A percentile compares a stretch with the other conserved stretches of the same genome.
phyloP scores from a whole-genome alignment of 2,888 invertebrate species.

The Chaetoderma sp. region DNA sequence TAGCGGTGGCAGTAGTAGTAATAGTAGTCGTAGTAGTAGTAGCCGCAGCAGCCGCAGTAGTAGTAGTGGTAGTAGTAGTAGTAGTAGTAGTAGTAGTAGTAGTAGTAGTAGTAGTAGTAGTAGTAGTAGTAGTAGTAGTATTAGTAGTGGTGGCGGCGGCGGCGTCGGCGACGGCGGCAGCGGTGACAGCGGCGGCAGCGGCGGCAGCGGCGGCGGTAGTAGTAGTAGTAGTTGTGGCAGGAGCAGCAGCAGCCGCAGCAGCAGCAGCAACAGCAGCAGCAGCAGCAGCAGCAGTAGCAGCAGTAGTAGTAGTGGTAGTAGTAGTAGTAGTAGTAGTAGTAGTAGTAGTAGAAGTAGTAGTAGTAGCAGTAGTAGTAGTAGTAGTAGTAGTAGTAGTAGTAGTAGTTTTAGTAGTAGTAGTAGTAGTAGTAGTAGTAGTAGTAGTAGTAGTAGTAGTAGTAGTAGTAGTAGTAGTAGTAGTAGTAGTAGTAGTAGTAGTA shows the following conservation, averaged over 20 bases:
- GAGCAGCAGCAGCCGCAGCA: too few relatives aligned
- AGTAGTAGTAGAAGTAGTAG: slow-evolving; percentile 23
- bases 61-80: slow-evolving; percentile 18
- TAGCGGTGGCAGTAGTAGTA: background rate
- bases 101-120: slow-evolving; percentile 30
- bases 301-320: slow-evolving; percentile 23
- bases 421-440: slow-evolving; percentile 11
- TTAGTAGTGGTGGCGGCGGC: too few relatives aligned
- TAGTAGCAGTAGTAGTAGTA: slow-evolving; percentile 28
- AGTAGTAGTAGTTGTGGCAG: too few relatives aligned
- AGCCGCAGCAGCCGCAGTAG: too few relatives aligned
- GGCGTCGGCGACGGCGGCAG: too few relatives aligned
- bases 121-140: too few relatives aligned
- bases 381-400: slow-evolving; percentile 27
- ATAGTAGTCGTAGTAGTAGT: too few relatives aligned
- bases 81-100: slow-evolving; percentile 22
- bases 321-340: slow-evolving; percentile 26
- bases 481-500: too few relatives aligned
- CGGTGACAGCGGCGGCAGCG: slow-evolving; percentile 10
- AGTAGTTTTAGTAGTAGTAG: too few relatives aligned
- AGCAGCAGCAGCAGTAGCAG: slow-evolving; percentile 22
- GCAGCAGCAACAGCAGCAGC: slow-evolving; percentile 20
- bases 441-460: slow-evolving; percentile 4
- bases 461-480: slow-evolving; percentile 6
- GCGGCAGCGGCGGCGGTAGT: slow-evolving; percentile 7